Evolutionary conservation across 2,797 vertebrate genomes (phyloP), one percentile per base, ranked within the genome.

Genomic region (Eulemur mongoz): DNA sequence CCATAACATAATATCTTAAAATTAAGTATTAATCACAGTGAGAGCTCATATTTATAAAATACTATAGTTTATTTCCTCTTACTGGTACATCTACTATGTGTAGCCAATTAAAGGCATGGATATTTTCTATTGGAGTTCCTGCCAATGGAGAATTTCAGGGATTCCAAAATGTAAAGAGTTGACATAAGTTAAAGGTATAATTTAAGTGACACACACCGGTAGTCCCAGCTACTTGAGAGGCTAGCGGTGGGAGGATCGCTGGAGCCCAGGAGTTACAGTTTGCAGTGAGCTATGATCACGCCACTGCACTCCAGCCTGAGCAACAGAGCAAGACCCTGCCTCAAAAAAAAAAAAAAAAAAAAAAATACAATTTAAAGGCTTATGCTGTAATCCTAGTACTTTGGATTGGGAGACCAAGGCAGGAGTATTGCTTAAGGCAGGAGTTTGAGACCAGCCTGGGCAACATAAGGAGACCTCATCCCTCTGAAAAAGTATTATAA

Each of bases 11-110:
- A n/a, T 63, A 90, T 48, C 43, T 72, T 94, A 81, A 85, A 92
- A 65, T 27, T 78, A 35, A 79, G n/a, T 69, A 40, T 70, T 76
- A 75, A 80, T 61, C 38, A 72, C 22, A 67, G 18, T 25, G 38
- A 65, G 25, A 89, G 4, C 12, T 57, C 72, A 70, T 70, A 78
- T 92, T 94, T 89, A 50, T 83, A 82, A 87, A 89, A 72, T 79
- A 14, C 2, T 54, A 52, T 0, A 32, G 23, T 81, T 90, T 57
- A 35, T 50, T 92, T 93, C n/a, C 35, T 72, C 90, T 93, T 70
- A 40, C 23, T 88, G 30, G 72, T 13, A 23, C 20, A 81, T 63
- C 23, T 83, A 65, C n/a, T 30, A 13, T n/a, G 8, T 50, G 38
- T 25, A 61, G 7, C 8, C 70, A 96, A 27, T 50, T 40, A 72